phyloP scores from a whole-genome alignment of 2,888 invertebrate genomes.

The Heliconius ismenius region DNA sequence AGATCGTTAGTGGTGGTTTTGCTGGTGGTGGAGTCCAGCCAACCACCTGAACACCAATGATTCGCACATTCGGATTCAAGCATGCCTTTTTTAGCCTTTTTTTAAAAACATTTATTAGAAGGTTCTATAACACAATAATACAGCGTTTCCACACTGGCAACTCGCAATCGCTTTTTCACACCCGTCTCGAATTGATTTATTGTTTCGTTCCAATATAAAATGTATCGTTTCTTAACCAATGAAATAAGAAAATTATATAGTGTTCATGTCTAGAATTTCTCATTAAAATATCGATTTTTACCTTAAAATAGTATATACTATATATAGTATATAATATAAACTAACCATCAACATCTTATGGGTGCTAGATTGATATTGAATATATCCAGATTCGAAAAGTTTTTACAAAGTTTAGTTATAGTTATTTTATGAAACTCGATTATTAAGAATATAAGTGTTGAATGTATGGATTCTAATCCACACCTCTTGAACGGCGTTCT shows the following conservation, averaged over 20 bases:
- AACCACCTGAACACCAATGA: too few species aligned
- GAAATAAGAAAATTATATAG: background rate
- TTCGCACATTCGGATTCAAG: background rate
- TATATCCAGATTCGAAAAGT: background rate
- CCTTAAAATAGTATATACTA: too few species aligned
- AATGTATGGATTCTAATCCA: too few species aligned
- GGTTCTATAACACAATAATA: background rate
- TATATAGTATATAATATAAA: too few species aligned
- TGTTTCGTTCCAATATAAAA: slow-evolving; percentile 3
- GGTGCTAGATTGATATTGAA: background rate
- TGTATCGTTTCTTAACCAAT: slow-evolving; percentile 2
- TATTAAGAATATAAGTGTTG: too few species aligned
- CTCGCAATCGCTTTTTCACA: background rate
- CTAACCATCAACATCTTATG: too few species aligned
- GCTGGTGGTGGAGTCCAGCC: too few species aligned
- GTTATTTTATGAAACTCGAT: too few species aligned
- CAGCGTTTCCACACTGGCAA: background rate
- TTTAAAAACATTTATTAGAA: background rate
- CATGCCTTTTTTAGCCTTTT: background rate
- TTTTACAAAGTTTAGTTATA: too few species aligned
- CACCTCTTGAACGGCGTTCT: too few species aligned
- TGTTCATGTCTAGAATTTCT: background rate
- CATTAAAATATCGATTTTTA: background rate
- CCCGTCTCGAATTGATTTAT: background rate
- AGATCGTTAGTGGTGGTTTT: too few species aligned